A percentile compares a stretch with the other conserved stretches of the same genome.
phyloP scores from a whole-genome alignment of 2,797 vertebrate genomes.

The Kryptopterus vitreolus region DNA sequence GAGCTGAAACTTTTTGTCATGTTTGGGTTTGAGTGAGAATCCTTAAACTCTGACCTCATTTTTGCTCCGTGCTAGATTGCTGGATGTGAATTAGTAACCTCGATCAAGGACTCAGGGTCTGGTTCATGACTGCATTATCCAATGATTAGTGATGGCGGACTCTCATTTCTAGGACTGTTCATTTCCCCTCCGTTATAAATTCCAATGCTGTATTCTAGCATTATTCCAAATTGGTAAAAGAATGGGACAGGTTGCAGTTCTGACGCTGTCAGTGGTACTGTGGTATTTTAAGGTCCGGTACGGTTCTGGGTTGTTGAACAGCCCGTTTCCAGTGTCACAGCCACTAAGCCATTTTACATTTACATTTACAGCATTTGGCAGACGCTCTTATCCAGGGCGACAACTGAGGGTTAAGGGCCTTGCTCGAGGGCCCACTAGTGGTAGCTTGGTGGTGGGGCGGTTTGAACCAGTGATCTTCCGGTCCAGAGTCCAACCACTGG shows the following conservation, averaged over 20 bases:
- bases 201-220: slow-evolving; percentile 20
- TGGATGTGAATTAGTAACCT: slow-evolving; percentile 65
- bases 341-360: slow-evolving; percentile 11
- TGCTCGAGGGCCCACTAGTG: too few relatives aligned
- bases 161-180: slow-evolving; percentile 72
- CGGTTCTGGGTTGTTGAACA: slow-evolving; percentile 7
- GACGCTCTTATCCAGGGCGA: too few relatives aligned
- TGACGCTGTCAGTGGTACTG: background rate
- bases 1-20: slow-evolving; percentile 15
- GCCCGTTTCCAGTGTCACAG: slow-evolving; percentile 6
- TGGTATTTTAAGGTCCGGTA: background rate
- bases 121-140: slow-evolving; percentile 86
- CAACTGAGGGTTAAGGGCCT: too few relatives aligned
- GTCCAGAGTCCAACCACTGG: too few relatives aligned
- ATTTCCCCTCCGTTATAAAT: background rate
- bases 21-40: slow-evolving; percentile 22
- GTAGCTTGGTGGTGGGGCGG: too few relatives aligned
- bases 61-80: slow-evolving; percentile 82
- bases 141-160: slow-evolving; percentile 86
- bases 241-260: background rate
- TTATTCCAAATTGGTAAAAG: background rate
- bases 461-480: too few relatives aligned
- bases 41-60: slow-evolving; percentile 45
- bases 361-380: too few relatives aligned
- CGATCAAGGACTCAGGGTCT: slow-evolving; percentile 87